Percentiles rank a stretch among this genome's conserved stretches.
phyloP scores from a whole-genome alignment of 2,113 vertebrate genomes.

The Oryzias woworae region DNA sequence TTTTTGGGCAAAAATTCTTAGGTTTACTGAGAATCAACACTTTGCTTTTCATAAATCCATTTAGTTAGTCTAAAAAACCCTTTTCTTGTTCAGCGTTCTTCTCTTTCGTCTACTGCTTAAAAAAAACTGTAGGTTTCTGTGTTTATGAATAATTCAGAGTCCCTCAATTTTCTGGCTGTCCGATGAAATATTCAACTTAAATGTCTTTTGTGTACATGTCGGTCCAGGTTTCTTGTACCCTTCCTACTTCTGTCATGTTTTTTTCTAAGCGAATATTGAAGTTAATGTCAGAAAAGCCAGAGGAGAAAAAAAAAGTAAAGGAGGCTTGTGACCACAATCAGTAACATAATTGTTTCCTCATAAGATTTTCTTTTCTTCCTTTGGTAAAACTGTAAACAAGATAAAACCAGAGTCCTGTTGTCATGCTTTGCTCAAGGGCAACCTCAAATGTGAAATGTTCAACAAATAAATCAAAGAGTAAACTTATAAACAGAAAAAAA shows the following conservation, averaged over 20 bases:
- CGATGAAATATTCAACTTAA: conserved; percentile 58
- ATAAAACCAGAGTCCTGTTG: too few species aligned
- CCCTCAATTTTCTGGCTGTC: conserved; percentile 30
- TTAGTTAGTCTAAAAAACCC: conserved; percentile 23
- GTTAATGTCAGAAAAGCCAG: background rate
- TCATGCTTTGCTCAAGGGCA: conserved; percentile 1
- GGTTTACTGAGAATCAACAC: conserved; percentile 15
- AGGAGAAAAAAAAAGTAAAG: background rate
- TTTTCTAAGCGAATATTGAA: conserved; percentile 16
- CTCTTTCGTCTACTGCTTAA: conserved; percentile 5
- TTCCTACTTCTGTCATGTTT: conserved; percentile 15
- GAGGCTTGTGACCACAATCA: background rate
- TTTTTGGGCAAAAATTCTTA: conserved; percentile 9
- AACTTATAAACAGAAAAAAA: too few species aligned
- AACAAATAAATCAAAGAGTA: too few species aligned
- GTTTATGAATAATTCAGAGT: conserved; percentile 60
- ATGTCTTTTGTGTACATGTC: conserved; percentile 45
- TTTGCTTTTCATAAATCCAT: background rate
- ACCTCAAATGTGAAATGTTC: background rate
- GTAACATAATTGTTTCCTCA: too few species aligned
- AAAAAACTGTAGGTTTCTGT: conserved; percentile 29
- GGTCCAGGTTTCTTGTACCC: conserved; percentile 21
- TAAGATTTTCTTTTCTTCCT: too few species aligned
- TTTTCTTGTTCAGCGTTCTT: conserved; percentile 25
- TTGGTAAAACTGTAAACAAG: too few species aligned